Conservation (phyloP, 2,113 vertebrate genomes). For the Rafetus swinhoei region DNA sequence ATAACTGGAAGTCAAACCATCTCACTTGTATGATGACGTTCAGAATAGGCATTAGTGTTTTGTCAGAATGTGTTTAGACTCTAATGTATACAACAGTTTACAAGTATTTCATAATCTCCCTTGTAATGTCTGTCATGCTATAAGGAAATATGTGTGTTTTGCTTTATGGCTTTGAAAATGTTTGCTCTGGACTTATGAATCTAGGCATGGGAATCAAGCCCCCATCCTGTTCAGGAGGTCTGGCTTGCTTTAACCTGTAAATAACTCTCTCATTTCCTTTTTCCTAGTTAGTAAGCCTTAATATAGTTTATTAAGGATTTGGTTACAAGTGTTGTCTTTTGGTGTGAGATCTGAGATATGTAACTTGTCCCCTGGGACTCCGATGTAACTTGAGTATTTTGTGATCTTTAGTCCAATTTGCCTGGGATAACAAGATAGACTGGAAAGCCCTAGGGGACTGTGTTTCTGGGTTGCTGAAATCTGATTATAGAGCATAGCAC, state of each 20-base stretch:
- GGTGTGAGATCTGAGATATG: neutral
- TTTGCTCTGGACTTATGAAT: neutral
- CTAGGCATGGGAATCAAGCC: neutral
- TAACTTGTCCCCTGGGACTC: neutral
- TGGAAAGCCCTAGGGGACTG: no score
- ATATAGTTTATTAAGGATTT: neutral
- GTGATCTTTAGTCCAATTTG: no score
- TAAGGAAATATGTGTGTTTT: neutral
- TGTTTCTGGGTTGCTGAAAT: no score
- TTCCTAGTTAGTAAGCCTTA: neutral
- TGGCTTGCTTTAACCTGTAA: neutral
- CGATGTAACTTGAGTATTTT: no score
- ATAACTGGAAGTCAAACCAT: neutral
- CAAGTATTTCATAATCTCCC: neutral
- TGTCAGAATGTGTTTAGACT: neutral
- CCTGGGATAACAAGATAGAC: no score
- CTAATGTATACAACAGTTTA: neutral
- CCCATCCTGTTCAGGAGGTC: neutral
- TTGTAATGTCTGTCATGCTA: neutral
- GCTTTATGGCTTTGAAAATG: neutral
- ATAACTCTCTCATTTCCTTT: neutral
- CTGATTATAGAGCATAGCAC: no score
- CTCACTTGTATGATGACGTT: neutral
- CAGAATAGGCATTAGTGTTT: neutral
- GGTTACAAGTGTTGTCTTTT: neutral